Evolutionary conservation across 1,140 invertebrate genomes (phyloP).

Genomic region (Lasaia peninsularis): DNA sequence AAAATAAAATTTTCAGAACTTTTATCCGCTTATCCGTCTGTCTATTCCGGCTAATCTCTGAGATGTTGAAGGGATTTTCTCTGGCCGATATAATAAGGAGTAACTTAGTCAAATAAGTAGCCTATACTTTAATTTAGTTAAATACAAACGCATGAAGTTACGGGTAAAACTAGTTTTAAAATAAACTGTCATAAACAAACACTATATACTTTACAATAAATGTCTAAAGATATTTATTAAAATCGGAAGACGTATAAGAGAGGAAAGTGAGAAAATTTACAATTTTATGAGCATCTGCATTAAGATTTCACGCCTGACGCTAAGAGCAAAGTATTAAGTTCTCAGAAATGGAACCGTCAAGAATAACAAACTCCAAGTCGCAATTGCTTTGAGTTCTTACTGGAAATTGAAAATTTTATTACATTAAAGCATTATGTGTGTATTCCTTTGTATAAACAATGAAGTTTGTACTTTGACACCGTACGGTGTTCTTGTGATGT

Average conservation of each 20-base stretch:
- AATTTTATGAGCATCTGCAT: constrained; percentile 12
- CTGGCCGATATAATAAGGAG: no score
- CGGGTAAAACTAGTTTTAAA: no score
- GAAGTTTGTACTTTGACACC: background rate
- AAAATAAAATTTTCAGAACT: no score
- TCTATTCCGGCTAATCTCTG: no score
- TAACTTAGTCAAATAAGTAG: no score
- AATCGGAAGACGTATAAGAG: constrained; percentile 4
- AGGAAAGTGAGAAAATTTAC: constrained; percentile 10
- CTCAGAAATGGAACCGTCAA: constrained; percentile 13
- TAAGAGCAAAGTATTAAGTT: constrained; percentile 12
- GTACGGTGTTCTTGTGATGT: no score
- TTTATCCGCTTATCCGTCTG: no score
- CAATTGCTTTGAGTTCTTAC: constrained; percentile 5
- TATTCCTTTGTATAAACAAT: background rate
- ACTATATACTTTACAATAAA: no score
- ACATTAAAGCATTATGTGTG: background rate
- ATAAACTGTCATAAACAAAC: no score
- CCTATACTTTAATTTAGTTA: no score
- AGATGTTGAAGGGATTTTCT: no score
- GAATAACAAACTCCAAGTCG: constrained; percentile 11
- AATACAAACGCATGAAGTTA: no score
- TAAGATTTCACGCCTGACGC: constrained; percentile 11
- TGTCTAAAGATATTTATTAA: constrained; percentile 9
- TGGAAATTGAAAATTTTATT: constrained; percentile 8